Conservation (phyloP, 2,113 vertebrate species). For the Perognathus longimembris region DNA sequence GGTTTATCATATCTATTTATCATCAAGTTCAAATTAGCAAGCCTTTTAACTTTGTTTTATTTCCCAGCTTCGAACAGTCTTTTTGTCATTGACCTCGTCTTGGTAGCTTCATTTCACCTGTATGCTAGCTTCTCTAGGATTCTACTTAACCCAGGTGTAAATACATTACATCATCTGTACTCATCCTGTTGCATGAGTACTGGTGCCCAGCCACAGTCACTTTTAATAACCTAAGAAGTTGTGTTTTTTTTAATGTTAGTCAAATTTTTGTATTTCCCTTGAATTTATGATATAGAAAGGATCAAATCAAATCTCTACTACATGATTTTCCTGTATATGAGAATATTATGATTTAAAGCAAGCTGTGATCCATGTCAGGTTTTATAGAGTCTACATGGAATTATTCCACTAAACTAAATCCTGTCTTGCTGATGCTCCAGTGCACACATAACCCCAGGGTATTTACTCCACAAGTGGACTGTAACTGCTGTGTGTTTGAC, state of each 20-base stretch:
- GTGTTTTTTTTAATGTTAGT: neutral
- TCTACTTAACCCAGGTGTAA: neutral
- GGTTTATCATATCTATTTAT: neutral
- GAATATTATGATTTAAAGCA: neutral
- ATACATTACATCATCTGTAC: neutral
- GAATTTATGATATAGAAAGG: neutral
- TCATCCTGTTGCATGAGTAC: neutral
- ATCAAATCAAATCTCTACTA: neutral
- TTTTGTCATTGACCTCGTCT: neutral
- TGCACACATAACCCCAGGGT: neutral
- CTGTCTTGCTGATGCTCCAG: neutral
- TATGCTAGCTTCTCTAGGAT: neutral
- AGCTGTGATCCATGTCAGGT: too few relatives aligned
- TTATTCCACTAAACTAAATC: neutral
- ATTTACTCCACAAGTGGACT: neutral
- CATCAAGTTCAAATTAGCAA: neutral
- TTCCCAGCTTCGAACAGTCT: neutral
- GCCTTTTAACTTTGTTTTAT: neutral
- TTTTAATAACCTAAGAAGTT: neutral
- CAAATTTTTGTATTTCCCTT: neutral
- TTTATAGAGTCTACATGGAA: rapidly evolving
- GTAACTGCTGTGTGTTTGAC: neutral
- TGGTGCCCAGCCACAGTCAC: too few relatives aligned
- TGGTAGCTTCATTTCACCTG: neutral
- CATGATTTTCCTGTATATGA: neutral